Conservation (phyloP, 64 coral and sea anemone genomes). For the Catalaphyllia jardinei region DNA sequence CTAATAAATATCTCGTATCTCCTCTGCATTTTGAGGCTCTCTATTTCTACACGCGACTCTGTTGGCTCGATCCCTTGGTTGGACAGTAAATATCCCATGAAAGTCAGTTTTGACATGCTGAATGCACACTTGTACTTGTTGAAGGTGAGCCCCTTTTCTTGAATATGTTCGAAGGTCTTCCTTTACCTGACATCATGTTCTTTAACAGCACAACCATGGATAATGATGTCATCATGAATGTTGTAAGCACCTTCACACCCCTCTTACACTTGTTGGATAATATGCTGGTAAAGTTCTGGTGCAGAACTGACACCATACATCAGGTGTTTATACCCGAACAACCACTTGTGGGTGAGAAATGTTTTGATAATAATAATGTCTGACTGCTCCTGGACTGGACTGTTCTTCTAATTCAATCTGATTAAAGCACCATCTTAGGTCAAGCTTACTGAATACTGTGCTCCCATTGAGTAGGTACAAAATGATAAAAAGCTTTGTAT, state of each 20-base stretch:
- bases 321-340: conserved; percentile 15
- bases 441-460: no score
- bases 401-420: conserved; percentile 42
- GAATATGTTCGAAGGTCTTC: background rate
- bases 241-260: conserved; percentile 37
- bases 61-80: conserved; percentile 30
- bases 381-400: no score
- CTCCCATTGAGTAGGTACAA: no score
- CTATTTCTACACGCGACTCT: conserved; percentile 20
- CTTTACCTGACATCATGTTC: conserved; percentile 19
- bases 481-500: no score
- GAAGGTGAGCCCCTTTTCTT: no score
- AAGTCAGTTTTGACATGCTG: no score
- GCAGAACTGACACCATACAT: conserved; percentile 40
- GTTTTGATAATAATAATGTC: conserved; percentile 39
- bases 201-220: conserved; percentile 26
- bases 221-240: conserved; percentile 36
- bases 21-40: conserved; percentile 27
- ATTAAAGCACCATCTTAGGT: background rate
- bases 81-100: no score
- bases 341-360: conserved; percentile 25
- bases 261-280: conserved; percentile 15
- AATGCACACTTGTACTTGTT: no score
- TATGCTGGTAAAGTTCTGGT: conserved; percentile 26
- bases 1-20: no score